These are phyloP conservation scores for Microtus pennsylvanicus DNA, from an alignment of 2,113 vertebrate genomes.

Conservation along the genomic window DNA sequence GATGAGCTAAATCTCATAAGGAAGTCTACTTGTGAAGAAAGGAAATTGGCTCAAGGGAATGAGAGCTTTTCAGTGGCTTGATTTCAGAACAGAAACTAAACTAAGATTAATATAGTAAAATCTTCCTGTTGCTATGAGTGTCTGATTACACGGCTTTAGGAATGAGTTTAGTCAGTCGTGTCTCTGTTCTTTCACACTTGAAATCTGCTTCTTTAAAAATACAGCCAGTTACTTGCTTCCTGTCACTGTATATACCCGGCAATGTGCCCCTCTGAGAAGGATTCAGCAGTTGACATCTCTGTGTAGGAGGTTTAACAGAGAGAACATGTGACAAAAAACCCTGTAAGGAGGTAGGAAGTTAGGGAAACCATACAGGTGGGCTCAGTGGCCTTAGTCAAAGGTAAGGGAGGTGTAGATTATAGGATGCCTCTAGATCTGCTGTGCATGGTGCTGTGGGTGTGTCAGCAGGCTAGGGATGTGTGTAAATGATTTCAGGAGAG, in stretches of 20 bases:
- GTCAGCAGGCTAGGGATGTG: not conserved
- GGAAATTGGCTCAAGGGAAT: not conserved
- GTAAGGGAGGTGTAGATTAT: not conserved
- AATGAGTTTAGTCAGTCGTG: conserved; percentile 5
- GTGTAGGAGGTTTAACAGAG: not conserved
- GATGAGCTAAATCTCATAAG: conserved; percentile 9
- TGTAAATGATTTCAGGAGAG: no score
- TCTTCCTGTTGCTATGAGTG: not conserved
- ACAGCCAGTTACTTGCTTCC: conserved; percentile 42
- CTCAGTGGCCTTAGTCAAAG: not conserved
- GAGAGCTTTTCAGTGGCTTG: not conserved
- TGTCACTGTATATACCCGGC: not conserved
- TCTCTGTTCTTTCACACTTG: not conserved
- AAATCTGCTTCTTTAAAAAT: conserved; percentile 38
- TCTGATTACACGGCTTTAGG: not conserved
- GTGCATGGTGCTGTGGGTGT: not conserved
- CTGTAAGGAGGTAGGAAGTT: not conserved
- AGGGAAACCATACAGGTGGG: not conserved
- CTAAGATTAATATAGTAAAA: not conserved
- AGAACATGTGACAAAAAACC: not conserved
- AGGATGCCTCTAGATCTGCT: not conserved
- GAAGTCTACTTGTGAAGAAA: not conserved
- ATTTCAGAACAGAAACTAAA: conserved; percentile 42
- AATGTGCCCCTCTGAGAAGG: not conserved
- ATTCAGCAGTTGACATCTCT: not conserved